phyloP scores from a whole-genome alignment of 2,113 vertebrate species.

The Pygoscelis antarcticus region DNA sequence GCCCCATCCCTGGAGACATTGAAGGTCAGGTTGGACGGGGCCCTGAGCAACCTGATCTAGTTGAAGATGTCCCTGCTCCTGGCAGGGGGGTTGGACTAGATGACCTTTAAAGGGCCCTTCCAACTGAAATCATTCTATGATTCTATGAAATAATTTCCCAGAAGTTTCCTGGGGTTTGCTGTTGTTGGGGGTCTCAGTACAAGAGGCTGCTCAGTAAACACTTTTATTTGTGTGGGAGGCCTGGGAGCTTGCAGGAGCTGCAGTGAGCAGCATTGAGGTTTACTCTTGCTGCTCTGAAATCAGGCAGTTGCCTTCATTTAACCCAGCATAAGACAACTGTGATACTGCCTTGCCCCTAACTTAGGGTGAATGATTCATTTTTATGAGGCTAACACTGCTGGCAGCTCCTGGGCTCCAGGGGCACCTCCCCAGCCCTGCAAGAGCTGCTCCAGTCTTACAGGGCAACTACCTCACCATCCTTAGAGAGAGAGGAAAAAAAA shows the following conservation, averaged over 20 bases:
- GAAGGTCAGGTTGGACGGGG: background rate
- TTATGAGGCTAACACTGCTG: background rate
- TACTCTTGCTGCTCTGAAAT: background rate
- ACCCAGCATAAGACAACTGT: background rate
- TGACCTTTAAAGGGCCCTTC: background rate
- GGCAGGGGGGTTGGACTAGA: background rate
- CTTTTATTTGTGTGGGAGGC: background rate
- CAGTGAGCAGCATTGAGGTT: background rate
- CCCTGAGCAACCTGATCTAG: background rate
- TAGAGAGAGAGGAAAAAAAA: background rate
- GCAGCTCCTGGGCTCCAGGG: fast-evolving
- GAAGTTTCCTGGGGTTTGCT: background rate
- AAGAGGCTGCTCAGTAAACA: background rate
- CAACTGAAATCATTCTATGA: background rate
- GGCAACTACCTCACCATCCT: background rate
- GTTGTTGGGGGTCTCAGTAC: no score
- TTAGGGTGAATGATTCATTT: background rate
- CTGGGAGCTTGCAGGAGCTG: background rate
- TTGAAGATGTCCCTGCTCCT: background rate
- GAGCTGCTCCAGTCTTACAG: background rate
- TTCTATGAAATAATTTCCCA: background rate
- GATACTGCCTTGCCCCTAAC: background rate
- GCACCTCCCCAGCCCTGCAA: background rate
- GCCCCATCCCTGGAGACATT: background rate
- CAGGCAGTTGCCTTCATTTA: background rate